Evolutionary conservation across 1,140 invertebrate species (phyloP).

Genomic region (Mactra quadrangularis): DNA sequence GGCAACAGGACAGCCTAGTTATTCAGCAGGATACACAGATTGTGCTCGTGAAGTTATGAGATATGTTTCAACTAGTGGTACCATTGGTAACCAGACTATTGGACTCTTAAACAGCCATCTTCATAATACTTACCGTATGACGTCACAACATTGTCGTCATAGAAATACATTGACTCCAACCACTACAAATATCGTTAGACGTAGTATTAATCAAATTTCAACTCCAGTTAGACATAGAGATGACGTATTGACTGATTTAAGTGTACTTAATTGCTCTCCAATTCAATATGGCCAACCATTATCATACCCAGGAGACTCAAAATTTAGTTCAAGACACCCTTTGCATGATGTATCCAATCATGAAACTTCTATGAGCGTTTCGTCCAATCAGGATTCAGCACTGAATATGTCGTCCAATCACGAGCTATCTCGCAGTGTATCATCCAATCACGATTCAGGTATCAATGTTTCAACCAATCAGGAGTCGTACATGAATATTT

Average conservation of each 20-base stretch:
- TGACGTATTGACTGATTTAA: background rate
- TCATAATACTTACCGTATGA: background rate
- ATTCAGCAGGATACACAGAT: background rate
- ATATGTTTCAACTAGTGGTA: background rate
- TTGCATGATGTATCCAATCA: background rate
- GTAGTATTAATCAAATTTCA: background rate
- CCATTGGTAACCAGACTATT: background rate
- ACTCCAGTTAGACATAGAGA: conserved; percentile 8
- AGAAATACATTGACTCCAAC: background rate
- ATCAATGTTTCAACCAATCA: too few relatives aligned
- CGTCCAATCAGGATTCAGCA: background rate
- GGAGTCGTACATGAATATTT: too few relatives aligned
- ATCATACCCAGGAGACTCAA: background rate
- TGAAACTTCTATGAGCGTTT: background rate
- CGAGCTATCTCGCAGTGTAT: too few relatives aligned
- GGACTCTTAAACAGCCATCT: conserved; percentile 23
- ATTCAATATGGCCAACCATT: background rate
- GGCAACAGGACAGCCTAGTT: background rate
- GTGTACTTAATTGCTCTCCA: background rate
- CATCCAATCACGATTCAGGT: too few relatives aligned
- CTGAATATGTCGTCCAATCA: too few relatives aligned
- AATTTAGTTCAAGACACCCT: background rate
- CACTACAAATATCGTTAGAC: background rate
- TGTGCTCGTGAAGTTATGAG: conserved; percentile 31
- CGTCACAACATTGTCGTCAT: background rate